These are phyloP conservation scores for Microctenopoma steveboyesi DNA, from an alignment of 2,797 vertebrate genomes.

Conservation along the genomic window DNA sequence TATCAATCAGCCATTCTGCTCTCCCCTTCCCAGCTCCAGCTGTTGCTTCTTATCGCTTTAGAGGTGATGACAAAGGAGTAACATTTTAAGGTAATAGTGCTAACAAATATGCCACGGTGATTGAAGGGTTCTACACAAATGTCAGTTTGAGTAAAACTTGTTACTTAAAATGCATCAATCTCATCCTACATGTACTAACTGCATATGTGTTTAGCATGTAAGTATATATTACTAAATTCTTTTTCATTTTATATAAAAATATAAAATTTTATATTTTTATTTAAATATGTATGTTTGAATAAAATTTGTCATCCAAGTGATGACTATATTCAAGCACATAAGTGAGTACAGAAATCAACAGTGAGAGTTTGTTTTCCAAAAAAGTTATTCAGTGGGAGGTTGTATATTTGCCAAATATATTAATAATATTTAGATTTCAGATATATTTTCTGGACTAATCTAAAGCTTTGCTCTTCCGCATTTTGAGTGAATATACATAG, in stretches of 20 bases:
- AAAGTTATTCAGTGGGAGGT: no score
- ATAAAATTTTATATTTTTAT: no score
- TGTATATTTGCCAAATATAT: no score
- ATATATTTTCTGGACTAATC: no score
- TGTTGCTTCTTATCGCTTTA: constrained; percentile 43
- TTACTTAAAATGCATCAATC: neutral
- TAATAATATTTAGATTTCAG: no score
- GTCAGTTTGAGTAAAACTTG: constrained; percentile 3
- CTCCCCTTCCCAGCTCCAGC: constrained; percentile 44
- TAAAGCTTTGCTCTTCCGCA: neutral
- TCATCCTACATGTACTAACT: neutral
- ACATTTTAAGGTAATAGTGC: constrained; percentile 41
- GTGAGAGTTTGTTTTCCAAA: no score
- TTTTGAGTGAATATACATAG: neutral
- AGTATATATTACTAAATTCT: neutral
- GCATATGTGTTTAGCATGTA: neutral
- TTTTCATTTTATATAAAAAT: no score
- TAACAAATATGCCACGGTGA: constrained; percentile 1
- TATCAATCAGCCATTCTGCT: constrained; percentile 39
- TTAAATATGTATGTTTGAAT: no score
- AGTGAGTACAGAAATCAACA: no score
- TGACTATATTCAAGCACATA: no score
- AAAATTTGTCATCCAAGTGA: no score
- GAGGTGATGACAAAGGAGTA: constrained; percentile 36
- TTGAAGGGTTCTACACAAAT: constrained; percentile 18